Conservation (phyloP, 2,797 vertebrate genomes). For the Tauraco hartlaubi region DNA sequence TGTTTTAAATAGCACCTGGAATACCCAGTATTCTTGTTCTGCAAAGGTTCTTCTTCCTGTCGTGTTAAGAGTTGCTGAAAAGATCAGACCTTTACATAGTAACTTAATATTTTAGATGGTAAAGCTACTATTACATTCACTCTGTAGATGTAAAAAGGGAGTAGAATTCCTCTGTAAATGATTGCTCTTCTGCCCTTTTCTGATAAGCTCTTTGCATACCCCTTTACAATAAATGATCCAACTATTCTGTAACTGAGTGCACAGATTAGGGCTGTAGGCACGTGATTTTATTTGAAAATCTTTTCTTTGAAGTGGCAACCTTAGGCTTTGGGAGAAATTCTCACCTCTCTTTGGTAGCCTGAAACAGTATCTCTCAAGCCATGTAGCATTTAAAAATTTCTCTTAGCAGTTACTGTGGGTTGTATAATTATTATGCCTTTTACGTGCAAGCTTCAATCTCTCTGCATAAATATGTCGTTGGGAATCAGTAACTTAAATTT, state of each 20-base stretch:
- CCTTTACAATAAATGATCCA: neutral
- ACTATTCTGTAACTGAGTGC: neutral
- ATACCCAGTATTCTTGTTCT: neutral
- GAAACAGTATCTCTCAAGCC: neutral
- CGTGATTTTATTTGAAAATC: neutral
- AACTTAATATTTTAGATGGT: neutral
- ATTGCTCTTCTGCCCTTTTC: conserved; percentile 34
- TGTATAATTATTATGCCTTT: neutral
- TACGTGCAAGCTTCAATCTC: neutral
- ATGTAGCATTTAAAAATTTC: neutral
- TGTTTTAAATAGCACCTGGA: neutral
- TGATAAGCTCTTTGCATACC: neutral
- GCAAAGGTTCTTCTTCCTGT: neutral
- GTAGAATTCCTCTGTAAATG: conserved; percentile 14
- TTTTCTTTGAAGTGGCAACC: conserved; percentile 5
- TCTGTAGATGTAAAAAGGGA: neutral
- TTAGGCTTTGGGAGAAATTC: neutral
- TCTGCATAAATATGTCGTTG: neutral
- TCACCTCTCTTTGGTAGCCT: neutral
- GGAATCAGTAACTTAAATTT: neutral
- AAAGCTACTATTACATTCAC: neutral
- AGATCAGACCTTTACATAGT: neutral
- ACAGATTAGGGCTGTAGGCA: neutral
- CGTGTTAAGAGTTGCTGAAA: neutral
- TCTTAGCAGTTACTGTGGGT: neutral